Conservation (phyloP, 64 coral and sea anemone genomes). For the Pocillopora verrucosa region DNA sequence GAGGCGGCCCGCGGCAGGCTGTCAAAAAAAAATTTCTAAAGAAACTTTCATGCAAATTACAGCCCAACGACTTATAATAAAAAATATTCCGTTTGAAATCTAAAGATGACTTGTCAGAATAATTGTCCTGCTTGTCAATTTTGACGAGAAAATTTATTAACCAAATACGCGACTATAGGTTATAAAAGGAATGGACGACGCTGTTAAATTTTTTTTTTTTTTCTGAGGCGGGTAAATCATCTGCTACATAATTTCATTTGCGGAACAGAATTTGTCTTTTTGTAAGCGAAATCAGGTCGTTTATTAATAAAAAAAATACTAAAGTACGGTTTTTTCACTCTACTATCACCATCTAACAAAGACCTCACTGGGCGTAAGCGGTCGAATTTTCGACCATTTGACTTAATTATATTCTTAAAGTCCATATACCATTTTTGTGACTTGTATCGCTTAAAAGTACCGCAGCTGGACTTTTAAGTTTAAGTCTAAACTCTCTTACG, state of each 20-base stretch:
- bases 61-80: background rate
- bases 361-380: background rate
- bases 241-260: background rate
- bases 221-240: no score
- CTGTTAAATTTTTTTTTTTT: no score
- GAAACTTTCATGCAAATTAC: background rate
- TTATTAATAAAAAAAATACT: background rate
- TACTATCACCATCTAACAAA: background rate
- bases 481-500: background rate
- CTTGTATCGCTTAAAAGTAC: background rate
- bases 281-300: background rate
- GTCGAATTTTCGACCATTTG: background rate
- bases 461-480: background rate
- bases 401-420: background rate
- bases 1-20: background rate
- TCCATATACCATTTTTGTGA: background rate
- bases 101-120: background rate
- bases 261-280: background rate
- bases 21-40: background rate
- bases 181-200: no score
- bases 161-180: no score
- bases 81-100: background rate
- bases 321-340: background rate
- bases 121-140: no score
- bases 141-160: no score